Percentiles rank a stretch among this genome's conserved stretches.
These are phyloP conservation scores for Lissonota sp. DNA, from an alignment of 2,888 invertebrate genomes.

Conservation along the genomic window DNA sequence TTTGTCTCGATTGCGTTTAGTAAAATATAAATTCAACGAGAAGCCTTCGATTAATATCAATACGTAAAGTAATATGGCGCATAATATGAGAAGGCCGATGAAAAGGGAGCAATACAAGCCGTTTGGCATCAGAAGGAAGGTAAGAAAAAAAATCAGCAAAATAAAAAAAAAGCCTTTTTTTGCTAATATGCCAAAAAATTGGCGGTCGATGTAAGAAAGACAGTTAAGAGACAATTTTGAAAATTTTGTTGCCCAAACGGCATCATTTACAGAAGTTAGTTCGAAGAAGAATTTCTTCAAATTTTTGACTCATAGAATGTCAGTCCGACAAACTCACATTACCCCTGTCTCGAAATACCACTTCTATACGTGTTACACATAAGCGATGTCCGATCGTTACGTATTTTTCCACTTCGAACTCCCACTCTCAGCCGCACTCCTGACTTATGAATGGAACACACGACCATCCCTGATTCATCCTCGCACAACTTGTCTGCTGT, in stretches of 20 bases:
- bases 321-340: no score
- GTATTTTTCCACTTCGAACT: slow-evolving; percentile 1
- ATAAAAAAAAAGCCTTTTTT: neutral
- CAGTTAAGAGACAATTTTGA: no score
- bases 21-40: neutral
- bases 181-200: no score
- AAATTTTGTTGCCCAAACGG: no score
- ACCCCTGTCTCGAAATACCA: no score
- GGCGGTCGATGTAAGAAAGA: no score
- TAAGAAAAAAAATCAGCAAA: slow-evolving; percentile 67
- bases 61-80: slow-evolving; percentile 75
- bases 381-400: neutral
- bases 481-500: slow-evolving; percentile 28
- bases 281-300: no score
- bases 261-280: no score
- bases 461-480: slow-evolving; percentile 47
- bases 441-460: slow-evolving; percentile 51
- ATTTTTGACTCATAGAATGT: no score
- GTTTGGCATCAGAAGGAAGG: slow-evolving; percentile 80
- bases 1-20: slow-evolving; percentile 11
- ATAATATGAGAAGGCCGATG: slow-evolving; percentile 78
- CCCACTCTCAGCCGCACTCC: neutral
- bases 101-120: slow-evolving; percentile 81
- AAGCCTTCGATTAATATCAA: slow-evolving; percentile 17
- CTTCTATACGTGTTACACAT: no score